Conservation (phyloP, 2,113 vertebrate species). For the Paraplagusia blochii region DNA sequence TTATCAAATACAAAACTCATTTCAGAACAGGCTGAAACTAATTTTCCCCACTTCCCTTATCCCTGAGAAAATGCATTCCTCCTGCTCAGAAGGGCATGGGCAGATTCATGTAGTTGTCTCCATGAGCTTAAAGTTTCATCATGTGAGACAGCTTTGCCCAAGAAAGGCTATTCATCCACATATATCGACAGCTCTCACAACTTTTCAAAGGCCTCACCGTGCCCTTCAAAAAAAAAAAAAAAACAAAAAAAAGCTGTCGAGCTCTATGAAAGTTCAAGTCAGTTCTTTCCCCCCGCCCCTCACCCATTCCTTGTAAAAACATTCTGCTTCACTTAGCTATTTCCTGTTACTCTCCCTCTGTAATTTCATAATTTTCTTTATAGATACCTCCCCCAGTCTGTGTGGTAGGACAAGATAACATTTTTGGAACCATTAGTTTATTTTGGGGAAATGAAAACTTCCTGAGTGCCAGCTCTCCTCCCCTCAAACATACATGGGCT, state of each 20-base stretch:
- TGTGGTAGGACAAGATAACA: constrained; percentile 52
- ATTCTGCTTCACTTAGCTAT: constrained; percentile 52
- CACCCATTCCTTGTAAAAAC: constrained; percentile 44
- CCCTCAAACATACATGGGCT: constrained; percentile 37
- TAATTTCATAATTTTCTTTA: constrained; percentile 59
- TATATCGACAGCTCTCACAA: constrained; percentile 32
- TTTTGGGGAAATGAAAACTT: constrained; percentile 64
- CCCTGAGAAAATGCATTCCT: neutral
- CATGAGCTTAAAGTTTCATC: constrained; percentile 45
- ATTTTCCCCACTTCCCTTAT: too few species aligned
- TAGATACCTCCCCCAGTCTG: constrained; percentile 40
- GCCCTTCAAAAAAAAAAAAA: constrained; percentile 34
- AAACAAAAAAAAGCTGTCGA: too few species aligned
- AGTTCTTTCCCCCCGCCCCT: neutral
- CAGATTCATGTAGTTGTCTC: constrained; percentile 32
- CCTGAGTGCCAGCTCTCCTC: constrained; percentile 51
- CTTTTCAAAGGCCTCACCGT: constrained; percentile 39
- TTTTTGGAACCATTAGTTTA: constrained; percentile 56
- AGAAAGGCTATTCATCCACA: constrained; percentile 34
- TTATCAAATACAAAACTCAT: too few species aligned
- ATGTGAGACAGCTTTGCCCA: constrained; percentile 55
- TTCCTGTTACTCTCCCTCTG: constrained; percentile 51
- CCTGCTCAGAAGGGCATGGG: constrained; percentile 16
- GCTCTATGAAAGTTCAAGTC: constrained; percentile 36
- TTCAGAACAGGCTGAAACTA: too few species aligned